Evolutionary conservation across 1,140 invertebrate genomes (phyloP).

Genomic region (Bombus waltoni): DNA sequence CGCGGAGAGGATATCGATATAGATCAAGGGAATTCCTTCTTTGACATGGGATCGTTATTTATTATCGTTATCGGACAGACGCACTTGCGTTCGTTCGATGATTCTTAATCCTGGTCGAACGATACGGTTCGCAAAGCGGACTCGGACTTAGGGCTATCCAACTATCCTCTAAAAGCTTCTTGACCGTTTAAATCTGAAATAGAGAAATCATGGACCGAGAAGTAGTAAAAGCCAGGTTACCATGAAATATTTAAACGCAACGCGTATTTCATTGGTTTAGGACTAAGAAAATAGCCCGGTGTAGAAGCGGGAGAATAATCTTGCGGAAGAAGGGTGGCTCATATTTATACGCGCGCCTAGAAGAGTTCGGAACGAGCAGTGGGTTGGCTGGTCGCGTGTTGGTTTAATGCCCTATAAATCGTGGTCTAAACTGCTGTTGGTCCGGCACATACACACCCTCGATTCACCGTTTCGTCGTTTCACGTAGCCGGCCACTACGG

Average conservation of each 20-base stretch:
- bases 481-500: not conserved
- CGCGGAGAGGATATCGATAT: conserved; percentile 45
- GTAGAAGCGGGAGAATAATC: conserved; percentile 36
- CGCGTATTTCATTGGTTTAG: conserved; percentile 3
- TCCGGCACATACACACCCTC: conserved; percentile 43
- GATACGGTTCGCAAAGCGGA: not conserved
- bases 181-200: not conserved
- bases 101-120: conserved; percentile 46
- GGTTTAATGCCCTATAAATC: conserved; percentile 76
- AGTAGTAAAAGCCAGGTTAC: not conserved
- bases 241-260: conserved; percentile 20
- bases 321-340: not conserved
- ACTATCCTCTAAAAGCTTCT: too few species aligned
- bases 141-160: not conserved
- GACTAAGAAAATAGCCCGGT: conserved; percentile 34
- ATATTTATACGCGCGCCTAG: conserved; percentile 30
- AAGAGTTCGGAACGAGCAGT: conserved; percentile 57
- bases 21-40: conserved; percentile 28
- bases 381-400: conserved; percentile 63
- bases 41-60: not conserved
- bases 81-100: conserved; percentile 31
- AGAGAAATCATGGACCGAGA: not conserved
- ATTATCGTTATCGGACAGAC: not conserved
- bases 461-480: not conserved
- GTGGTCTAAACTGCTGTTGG: conserved; percentile 63